Conservation (phyloP, 2,797 vertebrate species). For the Acrossocheilus wenchowensis region DNA sequence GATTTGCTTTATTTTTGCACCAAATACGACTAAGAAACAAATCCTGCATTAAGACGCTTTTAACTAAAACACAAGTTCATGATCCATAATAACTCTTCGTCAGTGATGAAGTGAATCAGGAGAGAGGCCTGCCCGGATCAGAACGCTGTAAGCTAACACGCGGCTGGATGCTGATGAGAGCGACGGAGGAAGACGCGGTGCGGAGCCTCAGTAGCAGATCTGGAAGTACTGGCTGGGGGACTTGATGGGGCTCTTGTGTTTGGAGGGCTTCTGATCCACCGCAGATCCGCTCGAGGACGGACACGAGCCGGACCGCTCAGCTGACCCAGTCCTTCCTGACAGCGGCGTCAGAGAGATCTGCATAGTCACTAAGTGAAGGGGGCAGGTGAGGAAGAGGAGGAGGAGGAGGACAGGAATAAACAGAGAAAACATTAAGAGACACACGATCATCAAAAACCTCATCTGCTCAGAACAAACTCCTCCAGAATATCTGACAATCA, state of each 20-base stretch:
- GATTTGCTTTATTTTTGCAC: not conserved
- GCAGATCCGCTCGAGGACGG: not conserved
- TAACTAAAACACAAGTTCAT: not conserved
- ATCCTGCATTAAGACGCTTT: not conserved
- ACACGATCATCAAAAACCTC: not conserved
- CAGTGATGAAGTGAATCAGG: not conserved
- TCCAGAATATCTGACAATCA: too few relatives aligned
- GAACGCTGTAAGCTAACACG: too few relatives aligned
- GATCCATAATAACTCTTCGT: not conserved
- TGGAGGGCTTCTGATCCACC: constrained; percentile 58
- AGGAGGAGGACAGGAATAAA: not conserved
- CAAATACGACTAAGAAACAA: not conserved
- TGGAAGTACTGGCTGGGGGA: constrained; percentile 86
- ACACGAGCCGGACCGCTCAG: constrained; percentile 58
- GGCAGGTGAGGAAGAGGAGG: constrained; percentile 50
- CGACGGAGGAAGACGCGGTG: too few relatives aligned
- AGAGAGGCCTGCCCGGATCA: too few relatives aligned
- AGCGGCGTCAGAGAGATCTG: constrained; percentile 85
- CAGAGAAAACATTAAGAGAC: constrained; percentile 21
- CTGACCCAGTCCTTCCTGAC: constrained; percentile 81
- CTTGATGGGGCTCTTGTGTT: constrained; percentile 82
- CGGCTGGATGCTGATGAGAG: too few relatives aligned
- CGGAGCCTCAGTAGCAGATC: constrained; percentile 79
- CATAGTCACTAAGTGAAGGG: constrained; percentile 85
- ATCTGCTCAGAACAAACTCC: not conserved